Evolutionary conservation across 2,888 invertebrate genomes (phyloP), one percentile per base, ranked within the genome.

Genomic region (Meghimatium bilineatum): DNA sequence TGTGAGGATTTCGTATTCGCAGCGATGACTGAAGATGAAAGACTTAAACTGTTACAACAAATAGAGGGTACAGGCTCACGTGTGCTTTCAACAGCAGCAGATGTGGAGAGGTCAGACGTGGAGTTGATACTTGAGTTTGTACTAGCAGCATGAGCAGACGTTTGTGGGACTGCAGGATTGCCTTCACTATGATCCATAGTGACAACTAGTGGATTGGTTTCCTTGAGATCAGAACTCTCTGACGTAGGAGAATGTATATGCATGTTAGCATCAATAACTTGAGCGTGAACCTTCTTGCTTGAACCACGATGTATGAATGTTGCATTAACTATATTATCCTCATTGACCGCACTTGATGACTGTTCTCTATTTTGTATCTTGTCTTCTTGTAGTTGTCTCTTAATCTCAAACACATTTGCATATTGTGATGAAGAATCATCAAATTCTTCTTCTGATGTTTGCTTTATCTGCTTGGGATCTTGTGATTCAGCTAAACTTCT

Each of bases 241-340:
- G 79, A 52, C 63, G 72, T 60, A 74, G 74, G 56, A 52, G 80
- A 77, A 79, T 34, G 44, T 69, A 74, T 14, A 56, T 52, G 60
- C 52, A 49, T 38, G 29, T 74, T 66, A 80, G 49, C 67, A 52
- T 80, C 69, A n/a, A 44, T 6, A n/a, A 17, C 52, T 8, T 32
- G 23, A 0, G n/a, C 26, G 26, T 74, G 23, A 29, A 44, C 17
- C 23, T 36, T n/a, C 60, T 5, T 71, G 69, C 10, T 49, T 26
- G 79, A 32, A 26, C 71, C 77, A 69, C 76, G 17, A n/a, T 36
- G 76, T 44, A 84, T 84, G 66, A 84, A 29, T 14, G 84, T 84
- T 60, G 17, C 69, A 26, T 84, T 76, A 44, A 56, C 66, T 20
- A 8, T 29, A 34, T 56, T 77, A 26, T 63, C 34, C 8, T 56